Evolutionary conservation across 2,888 invertebrate species (phyloP).

Genomic region (Ectemnius cavifrons): DNA sequence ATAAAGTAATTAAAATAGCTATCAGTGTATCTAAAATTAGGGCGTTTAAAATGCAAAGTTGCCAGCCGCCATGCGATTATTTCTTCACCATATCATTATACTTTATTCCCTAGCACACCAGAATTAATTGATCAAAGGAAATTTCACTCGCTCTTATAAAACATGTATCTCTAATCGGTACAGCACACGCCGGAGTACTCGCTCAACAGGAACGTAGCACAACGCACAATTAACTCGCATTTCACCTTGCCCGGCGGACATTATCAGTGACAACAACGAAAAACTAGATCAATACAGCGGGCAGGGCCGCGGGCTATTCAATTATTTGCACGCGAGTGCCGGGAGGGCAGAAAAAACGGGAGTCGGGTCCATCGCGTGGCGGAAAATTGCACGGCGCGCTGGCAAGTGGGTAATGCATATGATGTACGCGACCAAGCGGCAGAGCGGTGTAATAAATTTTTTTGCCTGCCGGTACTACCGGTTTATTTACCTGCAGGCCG

Average conservation of each 20-base stretch:
- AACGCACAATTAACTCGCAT: too few species aligned
- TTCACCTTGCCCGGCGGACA: background rate
- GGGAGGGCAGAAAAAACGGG: background rate
- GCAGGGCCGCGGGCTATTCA: background rate
- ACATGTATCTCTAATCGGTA: too few species aligned
- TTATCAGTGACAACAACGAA: background rate
- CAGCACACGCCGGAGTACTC: too few species aligned
- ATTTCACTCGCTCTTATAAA: too few species aligned
- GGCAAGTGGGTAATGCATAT: conserved; percentile 8
- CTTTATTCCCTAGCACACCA: too few species aligned
- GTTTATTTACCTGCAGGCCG: conserved; percentile 34
- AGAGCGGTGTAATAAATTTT: conserved; percentile 47
- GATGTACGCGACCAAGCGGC: conserved; percentile 20
- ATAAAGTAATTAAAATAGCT: too few species aligned
- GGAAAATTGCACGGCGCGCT: background rate
- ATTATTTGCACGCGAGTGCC: conserved; percentile 1
- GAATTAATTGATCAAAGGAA: too few species aligned
- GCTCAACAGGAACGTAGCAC: too few species aligned
- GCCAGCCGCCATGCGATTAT: too few species aligned
- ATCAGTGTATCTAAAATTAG: too few species aligned
- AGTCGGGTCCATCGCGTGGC: background rate
- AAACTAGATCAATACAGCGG: background rate
- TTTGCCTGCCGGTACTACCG: conserved; percentile 19
- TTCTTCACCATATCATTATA: too few species aligned
- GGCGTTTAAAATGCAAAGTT: too few species aligned